Evolutionary conservation across 2,888 invertebrate species (phyloP).

Genomic region (Drosophila subquinaria): DNA sequence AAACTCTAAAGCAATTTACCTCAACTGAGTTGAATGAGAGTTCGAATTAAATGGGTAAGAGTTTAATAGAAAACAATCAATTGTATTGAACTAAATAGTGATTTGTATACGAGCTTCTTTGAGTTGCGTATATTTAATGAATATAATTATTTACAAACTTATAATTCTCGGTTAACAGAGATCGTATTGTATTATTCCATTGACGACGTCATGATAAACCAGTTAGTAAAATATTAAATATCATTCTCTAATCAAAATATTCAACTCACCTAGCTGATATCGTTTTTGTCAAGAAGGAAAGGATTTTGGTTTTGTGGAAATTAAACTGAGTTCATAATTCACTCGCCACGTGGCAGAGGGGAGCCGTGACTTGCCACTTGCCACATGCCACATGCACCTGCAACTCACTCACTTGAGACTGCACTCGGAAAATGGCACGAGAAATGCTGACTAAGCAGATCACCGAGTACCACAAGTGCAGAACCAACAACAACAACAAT

Average conservation of each 20-base stretch:
- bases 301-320: not conserved
- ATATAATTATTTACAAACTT: too few relatives aligned
- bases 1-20: not conserved
- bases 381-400: slow-evolving; percentile 24
- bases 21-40: not conserved
- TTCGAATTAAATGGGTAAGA: not conserved
- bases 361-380: slow-evolving; percentile 43
- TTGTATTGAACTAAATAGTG: not conserved
- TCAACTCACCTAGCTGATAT: not conserved
- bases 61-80: not conserved
- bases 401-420: slow-evolving; percentile 42
- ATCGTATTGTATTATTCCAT: too few relatives aligned
- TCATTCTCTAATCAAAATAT: not conserved
- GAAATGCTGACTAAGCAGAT: slow-evolving; percentile 43
- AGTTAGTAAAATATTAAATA: not conserved
- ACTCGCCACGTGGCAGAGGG: slow-evolving; percentile 8
- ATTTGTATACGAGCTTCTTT: too few relatives aligned
- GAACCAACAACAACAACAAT: slow-evolving; percentile 11
- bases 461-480: slow-evolving; percentile 13
- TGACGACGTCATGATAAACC: not conserved
- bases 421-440: slow-evolving; percentile 25
- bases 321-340: slow-evolving; percentile 32
- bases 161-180: too few relatives aligned
- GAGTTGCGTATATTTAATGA: too few relatives aligned
- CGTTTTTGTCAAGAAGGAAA: not conserved